Percentiles rank a stretch among this genome's conserved stretches.
phyloP scores from a whole-genome alignment of 1,140 invertebrate species.

The Euwallacea similis region DNA sequence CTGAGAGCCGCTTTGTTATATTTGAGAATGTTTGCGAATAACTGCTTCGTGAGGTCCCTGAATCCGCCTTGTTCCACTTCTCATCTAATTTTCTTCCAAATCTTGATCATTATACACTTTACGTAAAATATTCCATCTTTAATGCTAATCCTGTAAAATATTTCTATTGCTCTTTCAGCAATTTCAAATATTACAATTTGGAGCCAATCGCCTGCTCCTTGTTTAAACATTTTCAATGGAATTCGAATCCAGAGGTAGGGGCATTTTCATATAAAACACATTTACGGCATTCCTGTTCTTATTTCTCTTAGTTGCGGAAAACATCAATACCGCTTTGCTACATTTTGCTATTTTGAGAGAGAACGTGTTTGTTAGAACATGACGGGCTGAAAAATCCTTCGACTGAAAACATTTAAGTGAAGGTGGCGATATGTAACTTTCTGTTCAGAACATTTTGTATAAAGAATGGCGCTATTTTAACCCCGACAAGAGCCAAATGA shows the following conservation, averaged over 20 bases:
- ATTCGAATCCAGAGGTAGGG: not conserved
- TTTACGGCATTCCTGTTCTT: not conserved
- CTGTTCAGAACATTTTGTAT: constrained; percentile 4
- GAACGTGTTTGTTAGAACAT: constrained; percentile 5
- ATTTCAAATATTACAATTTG: not conserved
- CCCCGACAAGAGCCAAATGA: not conserved
- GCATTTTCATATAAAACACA: not conserved
- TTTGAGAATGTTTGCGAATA: too few relatives aligned
- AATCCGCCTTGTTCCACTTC: too few relatives aligned
- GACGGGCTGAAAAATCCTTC: not conserved
- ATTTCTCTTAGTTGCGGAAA: constrained; percentile 1
- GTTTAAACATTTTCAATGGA: not conserved
- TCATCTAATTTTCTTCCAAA: too few relatives aligned
- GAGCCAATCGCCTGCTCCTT: not conserved
- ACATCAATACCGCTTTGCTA: constrained; percentile 5
- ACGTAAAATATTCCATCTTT: too few relatives aligned
- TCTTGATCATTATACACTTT: too few relatives aligned
- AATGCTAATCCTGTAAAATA: too few relatives aligned
- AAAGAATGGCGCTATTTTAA: not conserved
- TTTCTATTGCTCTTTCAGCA: too few relatives aligned
- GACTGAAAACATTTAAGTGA: not conserved
- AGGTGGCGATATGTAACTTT: constrained; percentile 3
- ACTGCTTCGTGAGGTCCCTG: too few relatives aligned
- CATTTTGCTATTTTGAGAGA: not conserved
- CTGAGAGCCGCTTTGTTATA: too few relatives aligned